Percentiles rank a stretch among this genome's conserved stretches.
These are phyloP conservation scores for Athrips mouffetella DNA, from an alignment of 2,888 invertebrate genomes.

Conservation along the genomic window DNA sequence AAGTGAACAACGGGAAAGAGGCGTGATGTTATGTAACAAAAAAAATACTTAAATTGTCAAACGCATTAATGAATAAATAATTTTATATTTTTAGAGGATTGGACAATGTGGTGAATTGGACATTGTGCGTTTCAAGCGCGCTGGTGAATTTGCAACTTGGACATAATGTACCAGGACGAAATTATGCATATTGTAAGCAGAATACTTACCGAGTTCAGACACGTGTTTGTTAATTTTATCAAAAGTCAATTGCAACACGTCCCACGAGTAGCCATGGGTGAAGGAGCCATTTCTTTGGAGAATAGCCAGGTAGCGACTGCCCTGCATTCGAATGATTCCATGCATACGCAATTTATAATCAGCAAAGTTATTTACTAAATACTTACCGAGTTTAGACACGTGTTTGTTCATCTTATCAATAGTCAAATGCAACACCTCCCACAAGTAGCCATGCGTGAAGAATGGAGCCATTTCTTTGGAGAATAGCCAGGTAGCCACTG, in stretches of 20 bases:
- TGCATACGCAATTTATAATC: not conserved
- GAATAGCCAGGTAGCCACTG: conserved; percentile 99
- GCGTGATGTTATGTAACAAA: too few species aligned
- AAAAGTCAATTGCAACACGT: conserved; percentile 94
- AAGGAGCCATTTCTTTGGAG: conserved; percentile 92
- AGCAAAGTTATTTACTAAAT: not conserved
- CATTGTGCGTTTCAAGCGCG: too few species aligned
- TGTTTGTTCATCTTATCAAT: conserved; percentile 98
- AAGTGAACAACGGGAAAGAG: too few species aligned
- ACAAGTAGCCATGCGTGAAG: conserved; percentile 95
- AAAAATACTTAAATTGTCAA: too few species aligned
- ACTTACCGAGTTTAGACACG: conserved; percentile 87
- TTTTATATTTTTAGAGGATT: too few species aligned
- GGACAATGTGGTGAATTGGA: too few species aligned
- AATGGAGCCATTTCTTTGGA: conserved; percentile 91
- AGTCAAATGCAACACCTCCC: conserved; percentile 97
- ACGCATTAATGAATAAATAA: too few species aligned
- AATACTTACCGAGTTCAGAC: conserved; percentile 82
- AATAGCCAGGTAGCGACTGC: conserved; percentile 99
- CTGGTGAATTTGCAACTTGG: too few species aligned
- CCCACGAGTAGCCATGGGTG: conserved; percentile 97
- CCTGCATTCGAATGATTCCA: too few species aligned
- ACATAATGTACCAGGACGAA: too few species aligned
- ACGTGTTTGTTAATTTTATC: conserved; percentile 98
- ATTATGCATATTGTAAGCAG: conserved; percentile 79